These are phyloP conservation scores for Coleophora deauratella DNA, from an alignment of 2,888 invertebrate species.

Conservation along the genomic window DNA sequence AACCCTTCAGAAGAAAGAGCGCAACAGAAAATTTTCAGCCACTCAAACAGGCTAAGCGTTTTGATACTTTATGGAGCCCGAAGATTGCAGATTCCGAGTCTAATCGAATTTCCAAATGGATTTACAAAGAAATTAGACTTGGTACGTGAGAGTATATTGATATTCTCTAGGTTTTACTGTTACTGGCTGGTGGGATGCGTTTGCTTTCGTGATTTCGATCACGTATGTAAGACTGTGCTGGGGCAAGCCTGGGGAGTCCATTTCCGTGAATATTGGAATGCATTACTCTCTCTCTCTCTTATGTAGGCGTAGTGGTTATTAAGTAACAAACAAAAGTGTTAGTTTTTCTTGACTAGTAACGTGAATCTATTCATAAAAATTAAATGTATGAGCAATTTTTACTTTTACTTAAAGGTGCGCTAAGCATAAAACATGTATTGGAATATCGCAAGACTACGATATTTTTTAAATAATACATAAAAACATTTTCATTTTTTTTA, in stretches of 20 bases:
- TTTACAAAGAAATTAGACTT: constrained; percentile 47
- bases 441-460: no score
- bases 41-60: constrained; percentile 17
- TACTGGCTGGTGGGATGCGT: constrained; percentile 36
- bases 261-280: constrained; percentile 54
- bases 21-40: not conserved
- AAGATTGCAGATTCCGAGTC: constrained; percentile 15
- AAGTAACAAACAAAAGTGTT: no score
- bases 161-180: constrained; percentile 29
- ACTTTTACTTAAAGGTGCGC: no score
- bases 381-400: no score
- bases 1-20: no score
- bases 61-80: constrained; percentile 21
- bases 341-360: no score
- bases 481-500: no score
- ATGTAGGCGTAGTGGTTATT: constrained; percentile 10
- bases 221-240: constrained; percentile 44
- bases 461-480: no score
- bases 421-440: no score
- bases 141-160: constrained; percentile 32
- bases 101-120: constrained; percentile 26
- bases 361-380: no score
- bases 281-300: constrained; percentile 38
- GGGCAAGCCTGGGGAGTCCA: constrained; percentile 29
- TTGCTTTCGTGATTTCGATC: constrained; percentile 37